phyloP scores from a whole-genome alignment of 2,113 vertebrate species.

The Mellivora capensis region DNA sequence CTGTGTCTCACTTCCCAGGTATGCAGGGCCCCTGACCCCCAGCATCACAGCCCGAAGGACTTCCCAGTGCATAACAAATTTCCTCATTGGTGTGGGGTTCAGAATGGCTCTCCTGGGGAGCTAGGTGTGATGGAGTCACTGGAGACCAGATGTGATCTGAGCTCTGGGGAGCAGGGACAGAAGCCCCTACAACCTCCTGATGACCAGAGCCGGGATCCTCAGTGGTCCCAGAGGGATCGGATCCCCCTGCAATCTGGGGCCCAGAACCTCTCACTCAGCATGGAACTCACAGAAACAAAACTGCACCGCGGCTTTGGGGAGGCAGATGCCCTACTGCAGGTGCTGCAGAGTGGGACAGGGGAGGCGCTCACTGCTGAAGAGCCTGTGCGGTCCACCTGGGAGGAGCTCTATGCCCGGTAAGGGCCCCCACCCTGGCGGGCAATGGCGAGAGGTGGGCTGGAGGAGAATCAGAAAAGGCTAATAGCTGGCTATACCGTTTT shows the following conservation, averaged over 20 bases:
- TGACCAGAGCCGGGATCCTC: conserved; percentile 82
- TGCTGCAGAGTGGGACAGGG: conserved; percentile 83
- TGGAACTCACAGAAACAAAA: conserved; percentile 93
- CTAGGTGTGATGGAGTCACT: neutral
- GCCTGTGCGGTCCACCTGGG: conserved; percentile 75
- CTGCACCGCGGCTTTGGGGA: conserved; percentile 91
- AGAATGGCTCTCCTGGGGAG: conserved; percentile 29
- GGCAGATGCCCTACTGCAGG: conserved; percentile 89
- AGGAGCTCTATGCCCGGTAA: conserved; percentile 88
- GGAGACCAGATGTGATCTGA: neutral
- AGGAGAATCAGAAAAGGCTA: neutral
- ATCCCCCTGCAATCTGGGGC: conserved; percentile 86
- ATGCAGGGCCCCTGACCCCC: conserved; percentile 10
- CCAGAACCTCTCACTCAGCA: conserved; percentile 84
- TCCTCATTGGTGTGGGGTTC: conserved; percentile 90
- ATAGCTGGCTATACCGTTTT: neutral
- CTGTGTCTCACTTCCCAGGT: neutral
- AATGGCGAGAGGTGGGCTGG: neutral
- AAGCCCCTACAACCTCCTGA: conserved; percentile 35
- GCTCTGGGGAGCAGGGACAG: neutral
- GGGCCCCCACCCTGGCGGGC: neutral
- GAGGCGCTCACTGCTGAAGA: conserved; percentile 62
- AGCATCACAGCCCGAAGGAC: conserved; percentile 74
- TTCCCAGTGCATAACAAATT: conserved; percentile 94
- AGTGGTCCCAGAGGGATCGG: conserved; percentile 84